Evolutionary conservation across 2,888 invertebrate species (phyloP).

Genomic region (Xiphydria camelus): DNA sequence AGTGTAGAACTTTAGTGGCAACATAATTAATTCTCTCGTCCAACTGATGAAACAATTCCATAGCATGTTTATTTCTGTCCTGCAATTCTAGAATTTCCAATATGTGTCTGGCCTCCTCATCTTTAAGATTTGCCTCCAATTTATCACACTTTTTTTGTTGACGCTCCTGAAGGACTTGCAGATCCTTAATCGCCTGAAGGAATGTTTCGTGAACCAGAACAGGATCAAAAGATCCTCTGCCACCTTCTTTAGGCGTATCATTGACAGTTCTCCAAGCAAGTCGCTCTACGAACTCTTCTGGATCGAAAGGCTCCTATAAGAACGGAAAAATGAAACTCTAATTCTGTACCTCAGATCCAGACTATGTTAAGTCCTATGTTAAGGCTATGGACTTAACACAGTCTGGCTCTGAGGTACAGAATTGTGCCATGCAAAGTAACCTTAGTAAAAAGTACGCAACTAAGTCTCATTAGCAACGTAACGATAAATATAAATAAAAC

Average conservation of each 20-base stretch:
- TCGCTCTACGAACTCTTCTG: conserved; percentile 96
- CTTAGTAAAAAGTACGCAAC: too few relatives aligned
- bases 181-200: conserved; percentile 86
- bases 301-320: conserved; percentile 91
- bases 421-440: too few relatives aligned
- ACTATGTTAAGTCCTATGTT: too few relatives aligned
- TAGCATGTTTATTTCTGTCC: conserved; percentile 85
- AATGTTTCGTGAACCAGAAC: conserved; percentile 88
- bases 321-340: conserved; percentile 17
- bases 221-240: conserved; percentile 80
- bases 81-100: conserved; percentile 80
- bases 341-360: too few relatives aligned
- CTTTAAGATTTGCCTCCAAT: conserved; percentile 78
- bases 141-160: conserved; percentile 85
- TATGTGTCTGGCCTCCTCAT: conserved; percentile 84
- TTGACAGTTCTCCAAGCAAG: conserved; percentile 92
- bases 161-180: conserved; percentile 77
- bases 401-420: too few relatives aligned
- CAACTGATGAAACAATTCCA: conserved; percentile 86
- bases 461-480: too few relatives aligned
- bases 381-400: too few relatives aligned
- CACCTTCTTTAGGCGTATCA: conserved; percentile 67
- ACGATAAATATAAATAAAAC: too few relatives aligned
- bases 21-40: conserved; percentile 97
- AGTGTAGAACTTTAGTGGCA: conserved; percentile 94